phyloP scores from a whole-genome alignment of 2,888 invertebrate genomes.

The Mantis religiosa region DNA sequence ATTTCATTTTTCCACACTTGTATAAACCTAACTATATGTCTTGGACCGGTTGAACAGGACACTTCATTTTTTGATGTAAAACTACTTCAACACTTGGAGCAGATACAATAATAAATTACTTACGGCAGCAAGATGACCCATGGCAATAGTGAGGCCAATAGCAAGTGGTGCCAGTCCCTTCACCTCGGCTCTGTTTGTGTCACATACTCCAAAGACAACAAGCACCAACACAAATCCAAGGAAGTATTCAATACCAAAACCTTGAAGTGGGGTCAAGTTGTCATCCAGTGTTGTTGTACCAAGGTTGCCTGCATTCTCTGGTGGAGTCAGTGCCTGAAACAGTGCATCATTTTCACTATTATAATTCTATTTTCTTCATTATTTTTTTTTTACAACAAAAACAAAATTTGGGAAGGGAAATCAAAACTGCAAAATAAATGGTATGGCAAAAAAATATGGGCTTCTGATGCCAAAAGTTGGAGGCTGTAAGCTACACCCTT shows the following conservation, averaged over 20 bases:
- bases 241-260: constrained; percentile 86
- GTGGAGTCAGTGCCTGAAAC: constrained; percentile 63
- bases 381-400: too few relatives aligned
- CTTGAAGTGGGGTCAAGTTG: constrained; percentile 68
- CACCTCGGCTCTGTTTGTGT: constrained; percentile 72
- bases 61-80: too few relatives aligned
- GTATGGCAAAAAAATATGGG: too few relatives aligned
- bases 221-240: constrained; percentile 83
- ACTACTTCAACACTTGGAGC: too few relatives aligned
- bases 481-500: too few relatives aligned
- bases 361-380: too few relatives aligned
- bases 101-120: constrained; percentile 42
- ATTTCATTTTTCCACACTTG: too few relatives aligned
- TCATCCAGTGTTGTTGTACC: constrained; percentile 65
- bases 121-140: constrained; percentile 81
- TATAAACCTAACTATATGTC: too few relatives aligned
- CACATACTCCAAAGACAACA: constrained; percentile 86
- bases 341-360: neutral
- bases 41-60: too few relatives aligned
- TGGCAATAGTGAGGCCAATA: constrained; percentile 80
- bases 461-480: too few relatives aligned
- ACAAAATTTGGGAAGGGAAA: too few relatives aligned
- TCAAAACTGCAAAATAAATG: too few relatives aligned
- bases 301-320: constrained; percentile 53
- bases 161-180: constrained; percentile 79